phyloP scores from a whole-genome alignment of 2,888 invertebrate genomes.

The Nomada fabriciana region DNA sequence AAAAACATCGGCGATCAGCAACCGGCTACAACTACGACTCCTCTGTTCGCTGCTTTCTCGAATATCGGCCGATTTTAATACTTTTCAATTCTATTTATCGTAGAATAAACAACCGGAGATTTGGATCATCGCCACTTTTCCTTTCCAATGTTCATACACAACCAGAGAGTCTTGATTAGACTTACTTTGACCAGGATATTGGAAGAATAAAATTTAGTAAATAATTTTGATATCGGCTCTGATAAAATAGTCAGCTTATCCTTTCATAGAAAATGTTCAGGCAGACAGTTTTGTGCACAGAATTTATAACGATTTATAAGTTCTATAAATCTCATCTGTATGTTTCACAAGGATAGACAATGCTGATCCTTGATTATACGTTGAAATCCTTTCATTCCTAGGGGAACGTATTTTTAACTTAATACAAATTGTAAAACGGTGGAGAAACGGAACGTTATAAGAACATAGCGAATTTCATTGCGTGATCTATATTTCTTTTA shows the following conservation, averaged over 20 bases:
- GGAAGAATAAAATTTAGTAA: slow-evolving; percentile 4
- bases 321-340: slow-evolving; percentile 30
- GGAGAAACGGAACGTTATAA: slow-evolving; percentile 21
- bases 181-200: slow-evolving; percentile 1
- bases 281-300: slow-evolving; percentile 26
- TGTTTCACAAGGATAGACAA: slow-evolving; percentile 22
- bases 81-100: slow-evolving; percentile 26
- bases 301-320: slow-evolving; percentile 44
- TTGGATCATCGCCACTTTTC: slow-evolving; percentile 17
- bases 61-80: slow-evolving; percentile 82
- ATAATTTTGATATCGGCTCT: slow-evolving; percentile 36
- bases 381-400: slow-evolving; percentile 23
- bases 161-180: slow-evolving; percentile 6
- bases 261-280: neutral
- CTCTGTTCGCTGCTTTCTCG: slow-evolving; percentile 82
- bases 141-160: slow-evolving; percentile 16
- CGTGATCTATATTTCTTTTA: slow-evolving; percentile 19
- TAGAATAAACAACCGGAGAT: slow-evolving; percentile 7
- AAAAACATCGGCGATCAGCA: slow-evolving; percentile 85
- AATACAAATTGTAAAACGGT: slow-evolving; percentile 2
- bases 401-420: slow-evolving; percentile 20
- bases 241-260: slow-evolving; percentile 29
- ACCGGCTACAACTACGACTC: slow-evolving; percentile 74
- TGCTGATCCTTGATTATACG: slow-evolving; percentile 25
- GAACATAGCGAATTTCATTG: slow-evolving; percentile 15